Base-by-base conservation (phyloP, 2,797 vertebrate genomes). In the Borostomias antarcticus region DNA sequence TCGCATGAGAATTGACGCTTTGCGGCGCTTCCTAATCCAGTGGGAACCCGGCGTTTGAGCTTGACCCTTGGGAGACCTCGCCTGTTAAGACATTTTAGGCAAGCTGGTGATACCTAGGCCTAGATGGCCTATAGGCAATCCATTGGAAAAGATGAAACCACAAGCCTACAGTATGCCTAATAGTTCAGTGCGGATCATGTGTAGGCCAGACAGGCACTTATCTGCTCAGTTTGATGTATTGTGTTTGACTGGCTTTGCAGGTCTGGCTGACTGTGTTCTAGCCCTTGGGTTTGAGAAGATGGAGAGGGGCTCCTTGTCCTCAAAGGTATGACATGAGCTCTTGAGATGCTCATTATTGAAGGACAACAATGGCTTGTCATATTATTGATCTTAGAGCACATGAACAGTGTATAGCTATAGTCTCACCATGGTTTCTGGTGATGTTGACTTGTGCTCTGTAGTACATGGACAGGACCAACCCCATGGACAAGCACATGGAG, bases 251-350 rank as follows among this genome's bases (percentile, higher is more conserved):
- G 15, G 40, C 40, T 45, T 45, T 45, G 17, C 40, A 99, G 98
- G 94, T 77, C 66, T 98, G 72, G 92, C 92, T 53, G 88, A 98
- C 50, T 99, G 97, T 87, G 93, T 92, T 54, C 89, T 99, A 67
- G 96, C 98, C 29, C 93, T 99, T 1, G 98, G 97, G 4, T 99
- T 99, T 91, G 98, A 99, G 85, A 97, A 92, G 89, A 99, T 99
- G 98, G 89, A 92, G 64, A 92, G 79, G 70, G 95, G 96, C 48
- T 86, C 95, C 25, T 19, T 98, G 81, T 1, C 30, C 10, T 0
- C 53, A 11, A 85, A 82, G 83, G 98, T 98, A 89, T 77, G 74
- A 73, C 26, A 21, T 13, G 17, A 35, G 26, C 32, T 61, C 33
- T 62, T n/a, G 26, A n/a, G n/a, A n/a, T n/a, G n/a, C n/a, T n/a